Percentiles rank a stretch among this genome's conserved stretches.
Evolutionary conservation across 2,888 invertebrate genomes (phyloP).

Genomic region (Diplolepis rosae): DNA sequence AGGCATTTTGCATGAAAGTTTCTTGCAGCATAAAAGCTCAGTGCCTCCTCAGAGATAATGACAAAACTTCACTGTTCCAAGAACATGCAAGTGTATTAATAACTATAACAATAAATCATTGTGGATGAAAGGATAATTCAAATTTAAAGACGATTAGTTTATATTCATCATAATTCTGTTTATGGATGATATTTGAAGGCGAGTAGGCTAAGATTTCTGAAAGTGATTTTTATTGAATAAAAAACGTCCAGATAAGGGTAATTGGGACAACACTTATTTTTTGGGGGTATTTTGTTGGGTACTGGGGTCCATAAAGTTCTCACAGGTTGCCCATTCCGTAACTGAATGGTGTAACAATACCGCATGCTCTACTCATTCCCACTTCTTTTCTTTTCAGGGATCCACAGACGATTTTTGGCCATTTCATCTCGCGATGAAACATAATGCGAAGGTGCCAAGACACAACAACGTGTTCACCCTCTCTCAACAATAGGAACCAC

Average conservation of each 20-base stretch:
- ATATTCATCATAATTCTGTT: background rate
- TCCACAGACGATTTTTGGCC: constrained; percentile 48
- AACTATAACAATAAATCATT: background rate
- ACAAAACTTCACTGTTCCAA: background rate
- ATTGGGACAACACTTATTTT: background rate
- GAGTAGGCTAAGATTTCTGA: background rate
- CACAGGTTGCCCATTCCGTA: constrained; percentile 37
- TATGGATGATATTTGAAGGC: background rate
- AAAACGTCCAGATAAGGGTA: background rate
- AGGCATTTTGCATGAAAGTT: background rate
- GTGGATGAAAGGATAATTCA: background rate
- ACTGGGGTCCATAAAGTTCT: background rate
- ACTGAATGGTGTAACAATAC: constrained; percentile 44
- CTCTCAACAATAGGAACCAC: constrained; percentile 48
- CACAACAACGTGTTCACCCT: constrained; percentile 27
- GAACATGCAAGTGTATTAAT: background rate
- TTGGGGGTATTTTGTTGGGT: background rate
- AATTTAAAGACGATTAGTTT: too few relatives aligned
- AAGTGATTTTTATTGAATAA: background rate
- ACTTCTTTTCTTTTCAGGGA: constrained; percentile 32
- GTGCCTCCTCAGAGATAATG: background rate
- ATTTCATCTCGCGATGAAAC: constrained; percentile 53
- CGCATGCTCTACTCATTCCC: constrained; percentile 41
- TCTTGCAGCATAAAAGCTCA: background rate
- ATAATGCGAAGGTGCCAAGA: constrained; percentile 51